Evolutionary conservation across 2,113 vertebrate genomes (phyloP).

Genomic region (Regulus satrapa): DNA sequence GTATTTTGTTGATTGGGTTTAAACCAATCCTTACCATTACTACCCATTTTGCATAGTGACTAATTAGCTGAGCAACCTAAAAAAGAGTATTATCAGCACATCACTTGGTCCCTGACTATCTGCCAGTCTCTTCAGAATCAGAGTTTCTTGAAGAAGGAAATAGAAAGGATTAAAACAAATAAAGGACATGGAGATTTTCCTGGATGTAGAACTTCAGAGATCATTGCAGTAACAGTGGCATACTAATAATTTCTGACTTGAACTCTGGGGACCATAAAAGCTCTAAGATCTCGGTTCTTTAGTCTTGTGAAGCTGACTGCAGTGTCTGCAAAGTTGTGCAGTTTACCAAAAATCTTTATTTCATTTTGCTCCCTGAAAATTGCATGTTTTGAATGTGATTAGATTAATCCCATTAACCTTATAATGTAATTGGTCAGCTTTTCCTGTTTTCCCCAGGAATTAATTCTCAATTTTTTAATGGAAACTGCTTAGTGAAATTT

Average conservation of each 20-base stretch:
- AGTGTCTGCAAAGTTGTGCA: neutral
- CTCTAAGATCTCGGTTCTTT: neutral
- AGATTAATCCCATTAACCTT: constrained; percentile 38
- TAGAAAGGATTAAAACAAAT: neutral
- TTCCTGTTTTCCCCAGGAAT: constrained; percentile 8
- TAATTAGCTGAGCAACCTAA: neutral
- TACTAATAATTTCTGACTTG: neutral
- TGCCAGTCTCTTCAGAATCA: neutral
- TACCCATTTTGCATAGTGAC: neutral
- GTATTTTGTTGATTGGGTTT: neutral
- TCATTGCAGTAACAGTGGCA: neutral
- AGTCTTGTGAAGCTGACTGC: neutral
- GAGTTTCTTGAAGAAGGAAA: neutral
- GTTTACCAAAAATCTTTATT: constrained; percentile 1
- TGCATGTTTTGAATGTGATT: neutral
- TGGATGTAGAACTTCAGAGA: neutral
- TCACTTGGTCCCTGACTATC: neutral
- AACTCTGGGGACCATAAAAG: neutral
- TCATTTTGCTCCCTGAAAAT: neutral
- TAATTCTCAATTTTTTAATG: constrained; percentile 26
- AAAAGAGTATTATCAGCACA: neutral
- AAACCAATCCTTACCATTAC: neutral
- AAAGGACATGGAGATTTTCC: neutral
- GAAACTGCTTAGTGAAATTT: neutral
- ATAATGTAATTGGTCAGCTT: constrained; percentile 16